These are phyloP conservation scores for Ophioninae sp. DNA, from an alignment of 2,888 invertebrate genomes.

Conservation along the genomic window DNA sequence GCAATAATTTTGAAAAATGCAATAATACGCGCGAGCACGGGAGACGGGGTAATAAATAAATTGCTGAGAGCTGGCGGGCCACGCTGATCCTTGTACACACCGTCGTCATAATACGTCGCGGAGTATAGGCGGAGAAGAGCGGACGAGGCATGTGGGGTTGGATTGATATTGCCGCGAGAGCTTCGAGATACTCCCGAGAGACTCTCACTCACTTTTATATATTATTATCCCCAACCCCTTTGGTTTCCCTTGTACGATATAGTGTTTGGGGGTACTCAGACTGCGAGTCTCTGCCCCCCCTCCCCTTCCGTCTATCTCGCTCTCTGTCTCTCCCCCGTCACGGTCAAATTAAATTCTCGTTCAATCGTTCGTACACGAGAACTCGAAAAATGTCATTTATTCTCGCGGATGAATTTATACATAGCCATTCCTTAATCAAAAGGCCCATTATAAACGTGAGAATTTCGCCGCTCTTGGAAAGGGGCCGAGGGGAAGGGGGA, in stretches of 20 bases:
- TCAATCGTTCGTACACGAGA: conserved; percentile 34
- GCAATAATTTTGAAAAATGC: conserved; percentile 79
- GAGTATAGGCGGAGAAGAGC: conserved; percentile 71
- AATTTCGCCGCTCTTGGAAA: conserved; percentile 16
- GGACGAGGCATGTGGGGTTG: conserved; percentile 76
- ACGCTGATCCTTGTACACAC: conserved; percentile 69
- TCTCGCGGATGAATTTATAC: conserved; percentile 37
- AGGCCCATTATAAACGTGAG: conserved; percentile 31
- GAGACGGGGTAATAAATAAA: conserved; percentile 80
- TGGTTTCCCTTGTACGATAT: conserved; percentile 61
- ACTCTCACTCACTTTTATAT: conserved; percentile 73
- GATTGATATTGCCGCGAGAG: conserved; percentile 79
- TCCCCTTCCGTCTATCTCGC: conserved; percentile 13
- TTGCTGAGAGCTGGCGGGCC: conserved; percentile 76
- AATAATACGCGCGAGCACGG: conserved; percentile 76
- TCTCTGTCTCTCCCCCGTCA: conserved; percentile 36
- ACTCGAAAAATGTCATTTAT: conserved; percentile 43
- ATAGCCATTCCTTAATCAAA: conserved; percentile 23
- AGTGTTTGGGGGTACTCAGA: conserved; percentile 54
- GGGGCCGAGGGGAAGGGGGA: neutral
- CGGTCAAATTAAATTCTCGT: conserved; percentile 56
- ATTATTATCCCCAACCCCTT: conserved; percentile 78
- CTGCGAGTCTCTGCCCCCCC: conserved; percentile 56
- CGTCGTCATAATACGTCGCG: conserved; percentile 75
- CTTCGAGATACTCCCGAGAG: conserved; percentile 72